phyloP scores from a whole-genome alignment of 92 coral and sea anemone species.

The Palythoa grandiflora region DNA sequence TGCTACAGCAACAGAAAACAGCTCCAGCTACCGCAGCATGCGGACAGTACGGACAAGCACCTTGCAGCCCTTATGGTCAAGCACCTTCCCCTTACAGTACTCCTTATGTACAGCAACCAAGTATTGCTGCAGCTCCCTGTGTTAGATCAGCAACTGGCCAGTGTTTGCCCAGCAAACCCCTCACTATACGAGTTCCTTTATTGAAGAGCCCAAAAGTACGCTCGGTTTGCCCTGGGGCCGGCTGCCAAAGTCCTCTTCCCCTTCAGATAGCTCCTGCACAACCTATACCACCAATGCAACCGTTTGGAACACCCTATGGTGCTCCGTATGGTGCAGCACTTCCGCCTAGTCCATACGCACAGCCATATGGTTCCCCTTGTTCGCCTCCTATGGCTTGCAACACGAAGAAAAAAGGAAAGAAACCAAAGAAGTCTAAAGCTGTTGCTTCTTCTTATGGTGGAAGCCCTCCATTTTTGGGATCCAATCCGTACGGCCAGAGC shows the following conservation, averaged over 20 bases:
- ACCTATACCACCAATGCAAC: conserved; percentile 24
- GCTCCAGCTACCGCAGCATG: conserved; percentile 39
- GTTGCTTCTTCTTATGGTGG: conserved; percentile 33
- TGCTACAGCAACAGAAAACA: conserved; percentile 34
- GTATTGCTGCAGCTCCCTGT: conserved; percentile 30
- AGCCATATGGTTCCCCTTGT: conserved; percentile 24
- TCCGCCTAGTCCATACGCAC: conserved; percentile 24
- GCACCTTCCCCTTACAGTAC: conserved; percentile 2
- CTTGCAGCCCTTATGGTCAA: conserved; percentile 37
- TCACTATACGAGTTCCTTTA: conserved; percentile 38
- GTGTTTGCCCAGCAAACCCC: conserved; percentile 12
- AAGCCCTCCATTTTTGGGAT: conserved; percentile 47
- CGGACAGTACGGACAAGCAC: conserved; percentile 39
- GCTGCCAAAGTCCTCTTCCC: conserved; percentile 24
- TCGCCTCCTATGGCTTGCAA: neutral
- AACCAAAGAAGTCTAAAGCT: conserved; percentile 2
- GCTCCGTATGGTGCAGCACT: conserved; percentile 35
- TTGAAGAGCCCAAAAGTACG: conserved; percentile 26
- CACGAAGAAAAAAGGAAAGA: conserved; percentile 12
- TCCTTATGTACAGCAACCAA: conserved; percentile 27
- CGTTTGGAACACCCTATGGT: conserved; percentile 43
- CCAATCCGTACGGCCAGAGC: conserved; percentile 41
- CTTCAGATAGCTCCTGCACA: conserved; percentile 34
- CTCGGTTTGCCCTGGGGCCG: conserved; percentile 28
- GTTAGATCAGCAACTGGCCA: conserved; percentile 30